Percentiles rank a stretch among this genome's conserved stretches.
Conservation (phyloP, 2,797 vertebrate species). For the Coilia nasus region DNA sequence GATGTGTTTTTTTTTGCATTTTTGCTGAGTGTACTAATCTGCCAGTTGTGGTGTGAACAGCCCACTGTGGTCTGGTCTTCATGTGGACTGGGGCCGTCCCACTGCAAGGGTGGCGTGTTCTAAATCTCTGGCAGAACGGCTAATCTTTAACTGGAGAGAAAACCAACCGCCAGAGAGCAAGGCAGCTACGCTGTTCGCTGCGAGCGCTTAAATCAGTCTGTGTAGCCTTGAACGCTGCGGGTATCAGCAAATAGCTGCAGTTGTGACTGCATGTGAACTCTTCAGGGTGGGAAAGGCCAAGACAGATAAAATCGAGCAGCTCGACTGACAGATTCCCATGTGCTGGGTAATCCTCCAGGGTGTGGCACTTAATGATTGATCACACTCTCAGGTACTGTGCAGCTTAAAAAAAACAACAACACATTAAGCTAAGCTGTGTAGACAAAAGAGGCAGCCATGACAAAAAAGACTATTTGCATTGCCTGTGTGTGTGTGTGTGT, state of each 20-base stretch:
- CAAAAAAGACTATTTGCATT: background rate
- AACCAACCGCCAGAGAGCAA: background rate
- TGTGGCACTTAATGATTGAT: constrained; percentile 15
- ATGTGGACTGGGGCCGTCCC: background rate
- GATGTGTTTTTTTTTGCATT: background rate
- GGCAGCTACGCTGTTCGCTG: background rate
- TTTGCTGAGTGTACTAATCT: background rate
- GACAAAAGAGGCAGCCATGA: background rate
- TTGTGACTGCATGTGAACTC: background rate
- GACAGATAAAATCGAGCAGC: background rate
- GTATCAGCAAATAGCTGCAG: background rate
- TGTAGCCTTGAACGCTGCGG: background rate
- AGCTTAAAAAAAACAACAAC: background rate
- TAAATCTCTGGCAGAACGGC: background rate
- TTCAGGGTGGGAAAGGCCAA: background rate
- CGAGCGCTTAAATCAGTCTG: background rate
- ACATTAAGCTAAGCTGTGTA: background rate
- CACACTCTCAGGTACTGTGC: background rate
- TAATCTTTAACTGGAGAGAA: background rate
- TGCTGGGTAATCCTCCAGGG: background rate
- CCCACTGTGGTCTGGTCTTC: background rate
- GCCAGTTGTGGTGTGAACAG: background rate
- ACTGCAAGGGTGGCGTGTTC: background rate
- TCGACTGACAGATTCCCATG: background rate
- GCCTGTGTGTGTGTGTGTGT: constrained; percentile 29